A percentile compares a stretch with the other conserved stretches of the same genome.
Conservation (phyloP, 2,113 vertebrate genomes). For the Sphyrna mokarran region DNA sequence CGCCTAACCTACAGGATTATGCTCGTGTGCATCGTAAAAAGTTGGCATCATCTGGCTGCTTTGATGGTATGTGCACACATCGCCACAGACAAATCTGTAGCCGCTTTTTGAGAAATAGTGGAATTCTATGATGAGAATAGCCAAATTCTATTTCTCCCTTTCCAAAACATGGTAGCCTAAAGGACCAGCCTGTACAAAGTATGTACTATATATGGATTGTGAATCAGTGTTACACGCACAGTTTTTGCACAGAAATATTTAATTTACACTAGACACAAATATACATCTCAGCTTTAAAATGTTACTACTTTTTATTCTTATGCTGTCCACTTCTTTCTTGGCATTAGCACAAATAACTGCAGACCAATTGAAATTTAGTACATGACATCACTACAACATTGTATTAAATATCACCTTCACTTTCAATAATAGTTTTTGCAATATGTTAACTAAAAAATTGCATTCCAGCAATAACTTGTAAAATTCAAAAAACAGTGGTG, state of each 20-base stretch:
- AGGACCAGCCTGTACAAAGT: background rate
- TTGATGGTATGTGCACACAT: conserved; percentile 88
- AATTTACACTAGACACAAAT: background rate
- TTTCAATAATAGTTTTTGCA: background rate
- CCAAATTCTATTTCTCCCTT: conserved; percentile 18
- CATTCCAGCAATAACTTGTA: background rate
- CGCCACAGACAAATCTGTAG: conserved; percentile 48
- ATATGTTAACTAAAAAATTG: background rate
- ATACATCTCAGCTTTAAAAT: background rate
- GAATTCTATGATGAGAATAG: conserved; percentile 41
- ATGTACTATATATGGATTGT: background rate
- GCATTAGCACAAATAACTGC: background rate
- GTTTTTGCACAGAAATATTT: background rate
- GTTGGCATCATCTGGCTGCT: conserved; percentile 85
- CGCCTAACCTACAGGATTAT: conserved; percentile 94
- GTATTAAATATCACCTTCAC: background rate
- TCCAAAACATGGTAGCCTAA: background rate
- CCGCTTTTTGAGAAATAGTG: conserved; percentile 50
- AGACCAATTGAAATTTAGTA: background rate
- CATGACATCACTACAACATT: background rate
- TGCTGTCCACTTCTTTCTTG: background rate
- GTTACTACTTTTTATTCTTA: background rate
- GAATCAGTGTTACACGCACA: background rate
- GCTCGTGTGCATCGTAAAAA: conserved; percentile 90
- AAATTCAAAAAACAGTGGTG: conserved; percentile 15